Evolutionary conservation across 2,113 vertebrate species (phyloP).

Genomic region (Trachemys scripta): DNA sequence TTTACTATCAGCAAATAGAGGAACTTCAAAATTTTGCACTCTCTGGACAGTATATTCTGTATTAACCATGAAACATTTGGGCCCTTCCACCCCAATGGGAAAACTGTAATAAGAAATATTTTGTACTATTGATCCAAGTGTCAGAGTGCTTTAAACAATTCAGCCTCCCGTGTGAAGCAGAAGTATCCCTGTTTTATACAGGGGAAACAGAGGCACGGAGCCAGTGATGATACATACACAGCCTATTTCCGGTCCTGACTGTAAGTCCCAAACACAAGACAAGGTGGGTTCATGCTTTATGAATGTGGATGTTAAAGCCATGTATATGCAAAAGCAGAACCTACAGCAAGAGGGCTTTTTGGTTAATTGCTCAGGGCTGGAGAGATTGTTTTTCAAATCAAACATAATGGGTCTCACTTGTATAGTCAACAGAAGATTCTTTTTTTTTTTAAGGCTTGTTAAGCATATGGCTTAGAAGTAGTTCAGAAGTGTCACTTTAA

Average conservation of each 20-base stretch:
- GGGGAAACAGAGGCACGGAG: background rate
- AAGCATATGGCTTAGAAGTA: background rate
- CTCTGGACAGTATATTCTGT: background rate
- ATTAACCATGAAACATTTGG: background rate
- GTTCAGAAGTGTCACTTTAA: background rate
- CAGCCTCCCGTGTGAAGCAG: accelerated
- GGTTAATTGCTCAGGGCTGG: background rate
- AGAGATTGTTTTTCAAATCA: background rate
- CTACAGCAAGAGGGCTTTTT: accelerated
- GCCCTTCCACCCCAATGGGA: background rate
- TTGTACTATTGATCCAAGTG: background rate
- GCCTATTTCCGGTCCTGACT: accelerated
- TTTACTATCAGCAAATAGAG: background rate
- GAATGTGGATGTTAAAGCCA: background rate
- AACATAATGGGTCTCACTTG: background rate
- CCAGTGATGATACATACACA: accelerated
- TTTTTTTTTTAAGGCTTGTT: background rate
- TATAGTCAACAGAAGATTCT: background rate
- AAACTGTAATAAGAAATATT: background rate
- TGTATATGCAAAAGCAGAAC: background rate
- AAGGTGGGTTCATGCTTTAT: accelerated
- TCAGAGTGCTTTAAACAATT: background rate
- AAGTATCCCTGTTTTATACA: accelerated
- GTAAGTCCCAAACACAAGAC: background rate
- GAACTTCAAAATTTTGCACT: background rate